Conservation (phyloP, 2,888 invertebrate genomes). For the Invenusta paracnida region DNA sequence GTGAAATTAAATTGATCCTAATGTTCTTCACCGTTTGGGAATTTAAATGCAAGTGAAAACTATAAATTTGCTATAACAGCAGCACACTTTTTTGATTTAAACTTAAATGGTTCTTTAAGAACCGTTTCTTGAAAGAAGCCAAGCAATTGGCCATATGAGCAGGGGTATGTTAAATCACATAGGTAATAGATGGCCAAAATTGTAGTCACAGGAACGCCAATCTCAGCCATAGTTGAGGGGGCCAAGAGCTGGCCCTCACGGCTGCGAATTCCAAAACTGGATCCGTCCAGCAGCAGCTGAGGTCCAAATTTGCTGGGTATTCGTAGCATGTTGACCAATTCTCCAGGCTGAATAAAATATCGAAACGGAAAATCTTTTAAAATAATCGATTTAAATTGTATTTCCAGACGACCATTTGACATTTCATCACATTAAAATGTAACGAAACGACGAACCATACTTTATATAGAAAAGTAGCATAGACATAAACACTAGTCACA, state of each 20-base stretch:
- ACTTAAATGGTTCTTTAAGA: neutral
- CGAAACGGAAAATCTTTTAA: neutral
- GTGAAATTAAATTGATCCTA: too few species aligned
- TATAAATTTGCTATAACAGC: neutral
- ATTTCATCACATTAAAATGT: too few species aligned
- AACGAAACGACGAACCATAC: too few species aligned
- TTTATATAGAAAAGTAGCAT: too few species aligned
- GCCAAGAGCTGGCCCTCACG: neutral
- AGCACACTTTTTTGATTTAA: neutral
- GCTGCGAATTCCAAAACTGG: neutral
- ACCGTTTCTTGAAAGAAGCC: neutral
- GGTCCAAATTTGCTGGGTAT: neutral
- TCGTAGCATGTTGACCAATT: neutral
- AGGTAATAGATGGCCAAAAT: neutral
- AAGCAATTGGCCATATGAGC: neutral
- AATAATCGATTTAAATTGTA: too few species aligned
- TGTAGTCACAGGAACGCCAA: neutral
- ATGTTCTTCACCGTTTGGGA: too few species aligned
- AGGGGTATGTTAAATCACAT: neutral
- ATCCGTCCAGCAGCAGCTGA: neutral
- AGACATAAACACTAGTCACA: too few species aligned
- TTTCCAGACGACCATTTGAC: too few species aligned
- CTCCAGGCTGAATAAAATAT: neutral
- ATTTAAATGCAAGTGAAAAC: too few species aligned
- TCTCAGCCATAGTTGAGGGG: neutral